phyloP scores from a whole-genome alignment of 2,888 invertebrate species.

The Tiphia femorata region DNA sequence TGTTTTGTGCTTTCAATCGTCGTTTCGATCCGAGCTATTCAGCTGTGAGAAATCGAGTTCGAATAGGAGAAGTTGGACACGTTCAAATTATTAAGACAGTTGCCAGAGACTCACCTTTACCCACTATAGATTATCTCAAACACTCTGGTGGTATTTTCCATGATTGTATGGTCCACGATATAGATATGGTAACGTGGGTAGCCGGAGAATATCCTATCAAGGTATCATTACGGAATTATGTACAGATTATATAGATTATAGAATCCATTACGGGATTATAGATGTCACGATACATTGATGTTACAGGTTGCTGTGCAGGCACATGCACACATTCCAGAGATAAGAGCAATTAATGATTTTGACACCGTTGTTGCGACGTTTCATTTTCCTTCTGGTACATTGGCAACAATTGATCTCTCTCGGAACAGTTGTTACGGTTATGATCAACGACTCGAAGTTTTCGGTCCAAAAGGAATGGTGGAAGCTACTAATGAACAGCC shows the following conservation, averaged over 20 bases:
- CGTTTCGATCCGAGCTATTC: conserved; percentile 77
- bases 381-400: conserved; percentile 75
- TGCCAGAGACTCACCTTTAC: conserved; percentile 77
- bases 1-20: conserved; percentile 78
- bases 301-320: conserved; percentile 55
- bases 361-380: conserved; percentile 76
- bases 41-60: conserved; percentile 70
- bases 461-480: conserved; percentile 74
- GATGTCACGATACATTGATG: not conserved
- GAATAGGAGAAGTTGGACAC: conserved; percentile 74
- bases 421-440: conserved; percentile 77
- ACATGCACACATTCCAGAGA: conserved; percentile 72
- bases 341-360: conserved; percentile 74
- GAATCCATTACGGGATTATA: not conserved
- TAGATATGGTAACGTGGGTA: conserved; percentile 77
- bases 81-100: conserved; percentile 76
- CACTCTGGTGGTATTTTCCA: conserved; percentile 78
- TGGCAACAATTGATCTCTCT: conserved; percentile 76
- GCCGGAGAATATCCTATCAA: conserved; percentile 74
- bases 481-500: conserved; percentile 73
- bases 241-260: not conserved
- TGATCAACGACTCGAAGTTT: conserved; percentile 78
- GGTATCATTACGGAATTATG: too few species aligned
- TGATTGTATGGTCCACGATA: conserved; percentile 79
- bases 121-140: conserved; percentile 74